Evolutionary conservation across 2,797 vertebrate species (phyloP).

Genomic region (Neopelma chrysocephalum): DNA sequence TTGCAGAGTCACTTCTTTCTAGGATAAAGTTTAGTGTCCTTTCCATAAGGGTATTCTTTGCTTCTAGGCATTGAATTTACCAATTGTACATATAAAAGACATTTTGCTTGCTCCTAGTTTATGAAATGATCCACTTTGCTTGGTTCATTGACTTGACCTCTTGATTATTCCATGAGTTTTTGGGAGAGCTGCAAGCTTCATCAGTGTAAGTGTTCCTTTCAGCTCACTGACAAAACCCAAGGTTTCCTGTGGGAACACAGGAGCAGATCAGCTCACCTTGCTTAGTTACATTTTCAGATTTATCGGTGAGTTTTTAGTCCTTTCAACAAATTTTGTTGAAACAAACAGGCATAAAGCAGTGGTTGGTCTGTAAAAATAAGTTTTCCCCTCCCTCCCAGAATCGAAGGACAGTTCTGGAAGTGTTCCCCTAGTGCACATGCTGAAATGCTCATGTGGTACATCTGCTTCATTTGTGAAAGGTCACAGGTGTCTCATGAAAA

Average conservation of each 20-base stretch:
- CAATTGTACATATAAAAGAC: neutral
- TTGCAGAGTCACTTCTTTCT: neutral
- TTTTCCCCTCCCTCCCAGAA: neutral
- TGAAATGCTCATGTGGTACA: neutral
- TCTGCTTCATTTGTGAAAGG: neutral
- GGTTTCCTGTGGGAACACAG: neutral
- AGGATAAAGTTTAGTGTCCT: neutral
- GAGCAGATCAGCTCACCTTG: neutral
- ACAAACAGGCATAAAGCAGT: neutral
- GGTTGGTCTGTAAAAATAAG: neutral
- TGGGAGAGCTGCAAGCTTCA: neutral
- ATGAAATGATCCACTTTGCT: neutral
- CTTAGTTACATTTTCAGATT: neutral
- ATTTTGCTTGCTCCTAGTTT: neutral
- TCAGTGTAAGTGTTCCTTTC: neutral
- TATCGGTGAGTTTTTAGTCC: neutral
- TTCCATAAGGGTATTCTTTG: neutral
- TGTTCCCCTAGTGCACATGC: accelerated
- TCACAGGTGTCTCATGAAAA: accelerated
- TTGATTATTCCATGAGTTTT: neutral
- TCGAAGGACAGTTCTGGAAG: neutral
- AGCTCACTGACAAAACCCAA: neutral
- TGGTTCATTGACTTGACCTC: neutral
- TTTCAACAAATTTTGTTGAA: neutral
- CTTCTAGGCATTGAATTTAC: neutral